Base-by-base conservation (phyloP, 2,113 vertebrate species). In the Murina feae region DNA sequence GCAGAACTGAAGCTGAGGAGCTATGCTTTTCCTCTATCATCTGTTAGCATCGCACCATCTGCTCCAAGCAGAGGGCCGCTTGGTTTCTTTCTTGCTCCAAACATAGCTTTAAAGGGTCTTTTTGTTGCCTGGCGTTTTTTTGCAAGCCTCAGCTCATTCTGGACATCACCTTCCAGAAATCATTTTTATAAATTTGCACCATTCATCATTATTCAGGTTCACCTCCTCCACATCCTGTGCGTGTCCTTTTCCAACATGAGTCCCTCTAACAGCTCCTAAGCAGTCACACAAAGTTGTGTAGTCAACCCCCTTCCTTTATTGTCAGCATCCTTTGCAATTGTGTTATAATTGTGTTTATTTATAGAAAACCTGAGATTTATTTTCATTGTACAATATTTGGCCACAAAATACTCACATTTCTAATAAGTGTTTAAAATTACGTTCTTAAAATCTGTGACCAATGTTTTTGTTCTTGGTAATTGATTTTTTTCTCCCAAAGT, bases 91-190 rank as follows among this genome's bases (percentile, higher is more conserved):
- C 76, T 72, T 88, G 60, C 32, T 93, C 69, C 75, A 92, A 89
- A 91, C 20, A 79, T 23, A 91, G 79, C 20, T 91, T 79, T 55
- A 49, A 63, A 86, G 28, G 63, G 47, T 12, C n/a, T 85, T 58
- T 94, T 39, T 85, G 89, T 92, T 74, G 71, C 79, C 25, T 76
- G 44, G 82, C 68, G 25, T n/a, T 53, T 84, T 84, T 92, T 71
- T 91, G 49, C 75, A 75, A 93, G 66, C 37, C 76, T 90, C 51
- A 32, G 65, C 35, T 93, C 53, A 71, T 72, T 86, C 55, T 60
- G 47, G 13, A 39, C 42, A 25, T 90, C 51, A 4, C 8, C 44
- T 72, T 79, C 55, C 35, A 69, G 76, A 96, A 96, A 84, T 42
- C 37, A 21, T 42, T 86, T 79, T 65, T 69, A 39, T 25, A 55